Base-by-base conservation (phyloP, 2,797 vertebrate genomes). In the Gambusia yucatana region DNA sequence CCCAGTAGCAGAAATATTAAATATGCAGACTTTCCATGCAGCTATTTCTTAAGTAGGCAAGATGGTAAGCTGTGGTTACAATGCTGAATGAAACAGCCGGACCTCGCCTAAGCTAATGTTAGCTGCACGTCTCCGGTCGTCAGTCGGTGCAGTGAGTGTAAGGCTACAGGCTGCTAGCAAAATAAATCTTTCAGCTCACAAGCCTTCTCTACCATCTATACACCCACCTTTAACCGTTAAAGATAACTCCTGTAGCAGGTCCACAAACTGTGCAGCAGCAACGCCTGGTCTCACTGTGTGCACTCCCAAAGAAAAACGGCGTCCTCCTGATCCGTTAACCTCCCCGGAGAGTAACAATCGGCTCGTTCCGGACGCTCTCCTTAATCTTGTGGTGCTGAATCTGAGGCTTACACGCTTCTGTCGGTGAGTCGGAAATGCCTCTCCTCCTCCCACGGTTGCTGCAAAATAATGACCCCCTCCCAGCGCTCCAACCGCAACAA, bases 401-500 rank as follows among this genome's bases (percentile, higher is more conserved):
- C 87, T 83, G 79, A 91, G 84, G 84, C 79, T 89, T 61, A 87
- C 93, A 94, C 94, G 92, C 92, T 92, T 94, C 91, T 93, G 90
- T 95, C 87, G 86, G 93, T 92, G 92, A 95, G 91, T 94, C 86
- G 89, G 92, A 94, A 93, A 87, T 87, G 87, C 92, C 86, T 91
- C 86, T 91, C 91, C 91, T 88, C 89, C 91, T 93, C 90, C 90
- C 86, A 77, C 84, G 83, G 84, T 90, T 88, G 90, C 92, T 95
- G 95, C 95, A 73, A 95, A 95, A 96, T 96, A 95, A 82, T 94
- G 95, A 94, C 85, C 93, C 67, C 92, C 94, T 94, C 93, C 94
- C 92, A 91, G 92, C 74, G 84, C 80, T 80, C 82, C 90, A 22
- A 81, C 88, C 79, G 82, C 86, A 89, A 84, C 92, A 90, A 85